Evolutionary conservation across 1,140 invertebrate genomes (phyloP).

Genomic region (Adoxophyes honmai): DNA sequence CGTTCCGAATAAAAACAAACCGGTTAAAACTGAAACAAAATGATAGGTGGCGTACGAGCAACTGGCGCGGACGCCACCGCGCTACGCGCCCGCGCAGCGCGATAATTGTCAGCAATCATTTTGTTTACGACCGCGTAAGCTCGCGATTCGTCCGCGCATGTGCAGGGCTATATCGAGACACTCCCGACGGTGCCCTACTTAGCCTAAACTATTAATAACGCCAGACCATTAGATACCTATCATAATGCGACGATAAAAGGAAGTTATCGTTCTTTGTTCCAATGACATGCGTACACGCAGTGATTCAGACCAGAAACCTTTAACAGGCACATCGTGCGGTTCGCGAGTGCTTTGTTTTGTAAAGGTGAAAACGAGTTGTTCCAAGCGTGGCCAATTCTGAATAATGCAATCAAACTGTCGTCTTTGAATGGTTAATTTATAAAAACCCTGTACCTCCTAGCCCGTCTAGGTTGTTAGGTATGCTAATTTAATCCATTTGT

Average conservation of each 20-base stretch:
- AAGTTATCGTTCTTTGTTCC: conserved; percentile 12
- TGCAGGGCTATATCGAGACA: conserved; percentile 51
- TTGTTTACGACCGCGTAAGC: conserved; percentile 58
- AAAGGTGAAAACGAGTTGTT: conserved; percentile 4
- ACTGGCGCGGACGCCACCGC: conserved; percentile 17
- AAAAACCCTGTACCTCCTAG: conserved; percentile 7
- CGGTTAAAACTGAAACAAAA: neutral
- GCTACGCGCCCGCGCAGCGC: conserved; percentile 30
- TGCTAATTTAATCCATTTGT: conserved; percentile 9
- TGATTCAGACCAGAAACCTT: conserved; percentile 7
- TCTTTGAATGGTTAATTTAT: neutral
- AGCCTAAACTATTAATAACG: conserved; percentile 11
- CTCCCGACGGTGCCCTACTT: conserved; percentile 42
- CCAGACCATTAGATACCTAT: conserved; percentile 12
- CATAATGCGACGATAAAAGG: conserved; percentile 9
- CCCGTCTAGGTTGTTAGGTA: conserved; percentile 3
- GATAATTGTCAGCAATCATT: conserved; percentile 64
- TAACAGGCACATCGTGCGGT: neutral
- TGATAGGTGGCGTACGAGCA: neutral
- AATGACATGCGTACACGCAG: neutral
- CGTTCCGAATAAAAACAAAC: too few species aligned
- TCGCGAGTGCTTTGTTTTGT: neutral
- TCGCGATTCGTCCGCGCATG: conserved; percentile 40
- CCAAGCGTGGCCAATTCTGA: neutral
- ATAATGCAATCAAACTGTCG: neutral